Percentiles rank a stretch among this genome's conserved stretches.
Evolutionary conservation across 2,113 vertebrate genomes (phyloP).

Genomic region (Glaucidium brasilianum): DNA sequence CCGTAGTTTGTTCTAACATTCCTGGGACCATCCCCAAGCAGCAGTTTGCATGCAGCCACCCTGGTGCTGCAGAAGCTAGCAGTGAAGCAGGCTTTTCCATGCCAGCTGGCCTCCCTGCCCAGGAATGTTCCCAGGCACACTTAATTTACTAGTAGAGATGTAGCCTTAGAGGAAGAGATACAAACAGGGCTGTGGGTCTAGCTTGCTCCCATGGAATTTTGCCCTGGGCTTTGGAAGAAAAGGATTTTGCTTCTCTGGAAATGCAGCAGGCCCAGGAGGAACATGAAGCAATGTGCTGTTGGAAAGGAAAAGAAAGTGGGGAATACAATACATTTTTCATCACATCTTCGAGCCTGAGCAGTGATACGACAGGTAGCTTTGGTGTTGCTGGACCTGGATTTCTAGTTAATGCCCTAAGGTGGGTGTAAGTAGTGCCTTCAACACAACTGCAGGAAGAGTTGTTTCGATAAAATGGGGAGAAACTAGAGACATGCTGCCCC

Average conservation of each 20-base stretch:
- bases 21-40: not conserved
- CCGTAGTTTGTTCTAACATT: not conserved
- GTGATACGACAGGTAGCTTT: not conserved
- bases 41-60: conserved; percentile 2
- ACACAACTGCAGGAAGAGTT: not conserved
- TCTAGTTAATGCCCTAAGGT: not conserved
- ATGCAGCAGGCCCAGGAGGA: not conserved
- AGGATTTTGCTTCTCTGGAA: not conserved
- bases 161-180: conserved; percentile 13
- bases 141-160: conserved; percentile 4
- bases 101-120: conserved; percentile 24
- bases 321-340: not conserved
- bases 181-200: not conserved
- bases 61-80: not conserved
- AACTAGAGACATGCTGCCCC: not conserved
- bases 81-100: not conserved
- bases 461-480: not conserved
- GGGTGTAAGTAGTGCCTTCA: not conserved
- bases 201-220: conserved; percentile 16
- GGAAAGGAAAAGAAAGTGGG: not conserved
- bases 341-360: not conserved
- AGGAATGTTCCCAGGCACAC: conserved; percentile 36
- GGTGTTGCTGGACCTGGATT: not conserved
- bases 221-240: not conserved
- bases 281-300: not conserved